Evolutionary conservation across 2,888 invertebrate genomes (phyloP), one percentile per base, ranked within the genome.

Genomic region (Lissocephala sabroskyi): DNA sequence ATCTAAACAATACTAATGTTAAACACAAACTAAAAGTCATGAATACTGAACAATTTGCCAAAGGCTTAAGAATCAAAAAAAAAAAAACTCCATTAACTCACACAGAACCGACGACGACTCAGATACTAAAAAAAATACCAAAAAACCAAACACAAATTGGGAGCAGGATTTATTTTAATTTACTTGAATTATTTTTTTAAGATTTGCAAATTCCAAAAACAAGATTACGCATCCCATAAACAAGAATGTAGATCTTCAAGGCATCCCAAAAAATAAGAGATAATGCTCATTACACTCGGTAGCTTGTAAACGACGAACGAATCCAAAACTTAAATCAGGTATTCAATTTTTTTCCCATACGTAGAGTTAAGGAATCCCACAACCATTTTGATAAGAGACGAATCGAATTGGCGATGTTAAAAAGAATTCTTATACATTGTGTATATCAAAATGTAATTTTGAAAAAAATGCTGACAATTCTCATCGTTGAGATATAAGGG

Each of bases 371-470:
- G 42, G 47, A 49, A 47, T 52, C 33, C 36, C 9, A 33, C 33
- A 23, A 29, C 10, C 17, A 16, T 60, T 67, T 68, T 52, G 54
- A 64, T 52, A 55, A 53, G 7, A 23, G 4, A 23, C 35, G 49
- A 53, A 58, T 62, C 57, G 56, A 23, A 65, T 56, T 55, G 54
- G 52, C 50, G 53, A 59, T 70, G 49, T 43, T 53, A 48, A 40
- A 52, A 49, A 39, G 30, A 18, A 16, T 30, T 42, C 43, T 49
- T 48, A 47, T 41, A 14, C 30, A 42, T 23, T 26, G 52, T 64
- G 52, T 62, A 59, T 67, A 77, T 66, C 75, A 79, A 79, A 79
- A 79, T 79, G 61, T 54, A 79, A 79, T 78, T 79, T 79, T 79
- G 75, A 70, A 54, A 60, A 68, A 59, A 64, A 46, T 40, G n/a